Base-by-base conservation (phyloP, 2,113 vertebrate genomes). In the Stigmatopora argus region DNA sequence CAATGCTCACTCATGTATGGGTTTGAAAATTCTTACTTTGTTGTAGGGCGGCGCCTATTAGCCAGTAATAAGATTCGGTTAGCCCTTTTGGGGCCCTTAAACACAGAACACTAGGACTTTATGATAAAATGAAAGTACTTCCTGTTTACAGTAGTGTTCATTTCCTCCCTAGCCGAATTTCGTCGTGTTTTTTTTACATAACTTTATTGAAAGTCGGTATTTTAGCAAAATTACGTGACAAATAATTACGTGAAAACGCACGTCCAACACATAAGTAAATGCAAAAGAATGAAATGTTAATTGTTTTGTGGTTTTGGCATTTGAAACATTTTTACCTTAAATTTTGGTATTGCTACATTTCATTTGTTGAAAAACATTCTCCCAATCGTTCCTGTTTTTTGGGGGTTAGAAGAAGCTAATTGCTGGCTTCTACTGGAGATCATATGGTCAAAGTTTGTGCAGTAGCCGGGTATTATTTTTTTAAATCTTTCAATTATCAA, bases 61-160 rank as follows among this genome's bases (percentile, higher is more conserved):
- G 19, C 11, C 41, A 45, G 41, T 44, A 45, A 23, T 45, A 21
- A 45, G n/a, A 23, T 35, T 45, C 7, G n/a, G 5, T 61, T 15
- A 3, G 59, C 19, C 23, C 38, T 45, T 61, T 45, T 61, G 21
- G 19, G 59, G 59, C 59, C n/a, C 59, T 45, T 45, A 21, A 45
- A 45, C 57, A 45, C 38, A 45, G 21, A 45, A 38, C 59, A 61
- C 38, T 23, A 21, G 59, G 41, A 61, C 59, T 61, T 61, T 15
- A 61, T 13, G 38, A 45, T 61, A 61, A 61, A 61, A 61, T 61
- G 59, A 61, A 61, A 61, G 59, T 61, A 61, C 59, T 61, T 61
- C 59, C 59, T 61, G 59, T 61, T 61, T 61, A 61, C 59, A 61
- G 41, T 61, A 45, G 6, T 31, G 41, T 46, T 61, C 59, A 45